Evolutionary conservation across 2,113 vertebrate species (phyloP).

Genomic region (Daphoenositta chrysoptera): DNA sequence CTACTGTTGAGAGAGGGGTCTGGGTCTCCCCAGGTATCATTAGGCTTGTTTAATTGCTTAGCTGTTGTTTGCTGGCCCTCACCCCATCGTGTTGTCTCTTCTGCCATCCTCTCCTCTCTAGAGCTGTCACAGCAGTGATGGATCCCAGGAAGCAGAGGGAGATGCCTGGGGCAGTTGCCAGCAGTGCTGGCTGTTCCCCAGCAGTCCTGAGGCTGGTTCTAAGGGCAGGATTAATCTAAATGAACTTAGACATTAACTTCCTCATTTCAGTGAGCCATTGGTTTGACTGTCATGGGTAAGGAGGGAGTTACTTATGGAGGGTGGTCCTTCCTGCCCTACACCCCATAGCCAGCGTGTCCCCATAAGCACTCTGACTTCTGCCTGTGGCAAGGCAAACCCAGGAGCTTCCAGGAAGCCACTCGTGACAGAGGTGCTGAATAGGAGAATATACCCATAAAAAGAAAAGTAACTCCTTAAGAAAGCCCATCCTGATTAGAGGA

Average conservation of each 20-base stretch:
- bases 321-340: background rate
- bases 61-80: background rate
- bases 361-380: background rate
- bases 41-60: background rate
- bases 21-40: background rate
- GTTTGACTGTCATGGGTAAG: background rate
- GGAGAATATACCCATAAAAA: background rate
- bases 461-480: background rate
- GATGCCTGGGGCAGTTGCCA: background rate
- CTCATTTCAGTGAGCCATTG: background rate
- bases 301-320: background rate
- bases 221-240: background rate
- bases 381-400: background rate
- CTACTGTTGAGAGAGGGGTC: background rate
- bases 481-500: background rate
- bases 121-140: rapidly evolving
- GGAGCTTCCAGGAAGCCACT: background rate
- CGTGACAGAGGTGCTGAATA: background rate
- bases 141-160: background rate
- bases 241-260: rapidly evolving
- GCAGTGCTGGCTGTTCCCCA: background rate
- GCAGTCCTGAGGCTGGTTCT: background rate
- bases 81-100: background rate
- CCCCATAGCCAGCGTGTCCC: rapidly evolving
- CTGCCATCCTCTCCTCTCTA: background rate